phyloP scores from a whole-genome alignment of 2,888 invertebrate species.

The Cheilosia grossa region DNA sequence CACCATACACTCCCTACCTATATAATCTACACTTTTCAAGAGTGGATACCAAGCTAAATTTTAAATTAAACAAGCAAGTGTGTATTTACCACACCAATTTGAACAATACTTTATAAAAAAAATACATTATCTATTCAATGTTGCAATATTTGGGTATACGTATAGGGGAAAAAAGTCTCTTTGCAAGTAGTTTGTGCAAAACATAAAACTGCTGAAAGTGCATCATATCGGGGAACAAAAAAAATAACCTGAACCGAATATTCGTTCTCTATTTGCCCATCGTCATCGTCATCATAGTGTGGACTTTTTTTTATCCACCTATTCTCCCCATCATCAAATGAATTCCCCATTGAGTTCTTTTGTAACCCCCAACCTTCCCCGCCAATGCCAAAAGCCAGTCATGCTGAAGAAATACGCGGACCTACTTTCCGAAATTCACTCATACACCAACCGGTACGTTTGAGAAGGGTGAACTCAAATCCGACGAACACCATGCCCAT shows the following conservation, averaged over 20 bases:
- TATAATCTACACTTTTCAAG: background rate
- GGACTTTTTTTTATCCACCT: conserved; percentile 31
- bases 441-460: conserved; percentile 42
- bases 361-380: conserved; percentile 30
- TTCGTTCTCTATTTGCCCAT: conserved; percentile 23
- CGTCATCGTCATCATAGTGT: conserved; percentile 25
- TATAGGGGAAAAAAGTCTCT: background rate
- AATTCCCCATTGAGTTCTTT: conserved; percentile 63
- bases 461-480: conserved; percentile 60
- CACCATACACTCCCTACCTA: background rate
- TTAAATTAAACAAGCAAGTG: background rate
- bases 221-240: conserved; percentile 6
- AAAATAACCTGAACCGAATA: conserved; percentile 6
- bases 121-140: conserved; percentile 2
- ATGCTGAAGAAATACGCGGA: conserved; percentile 65
- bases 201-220: conserved; percentile 29
- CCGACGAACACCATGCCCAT: conserved; percentile 9
- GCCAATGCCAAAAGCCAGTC: conserved; percentile 65
- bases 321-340: conserved; percentile 59
- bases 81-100: background rate
- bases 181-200: conserved; percentile 6
- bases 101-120: conserved; percentile 1
- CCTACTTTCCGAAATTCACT: conserved; percentile 72
- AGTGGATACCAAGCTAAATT: background rate
- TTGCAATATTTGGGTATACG: conserved; percentile 36